Percentiles rank a stretch among this genome's conserved stretches.
phyloP scores from a whole-genome alignment of 64 coral and sea anemone genomes.

The Exaiptasia diaphana region DNA sequence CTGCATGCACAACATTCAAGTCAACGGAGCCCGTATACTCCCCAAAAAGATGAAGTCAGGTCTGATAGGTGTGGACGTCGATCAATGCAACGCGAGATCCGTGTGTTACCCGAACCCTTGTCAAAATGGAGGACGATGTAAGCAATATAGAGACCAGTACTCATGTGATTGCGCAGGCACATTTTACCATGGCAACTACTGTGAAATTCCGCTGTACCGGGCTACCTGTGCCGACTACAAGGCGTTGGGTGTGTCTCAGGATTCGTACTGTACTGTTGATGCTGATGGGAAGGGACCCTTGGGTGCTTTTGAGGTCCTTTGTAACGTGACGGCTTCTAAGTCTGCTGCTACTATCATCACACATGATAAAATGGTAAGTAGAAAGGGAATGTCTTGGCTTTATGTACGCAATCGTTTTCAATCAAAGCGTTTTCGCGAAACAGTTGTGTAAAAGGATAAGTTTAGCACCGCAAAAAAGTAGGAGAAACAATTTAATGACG shows the following conservation, averaged over 20 bases:
- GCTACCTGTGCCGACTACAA: constrained; percentile 81
- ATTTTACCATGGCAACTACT: constrained; percentile 56
- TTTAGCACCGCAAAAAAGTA: too few species aligned
- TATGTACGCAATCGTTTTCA: too few species aligned
- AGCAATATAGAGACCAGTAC: constrained; percentile 50
- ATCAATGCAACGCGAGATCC: constrained; percentile 43
- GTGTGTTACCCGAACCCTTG: constrained; percentile 82
- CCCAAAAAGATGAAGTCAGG: not conserved
- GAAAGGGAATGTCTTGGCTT: too few species aligned
- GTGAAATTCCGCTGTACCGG: constrained; percentile 68
- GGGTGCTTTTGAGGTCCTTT: constrained; percentile 39
- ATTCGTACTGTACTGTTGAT: constrained; percentile 77
- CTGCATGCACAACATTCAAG: constrained; percentile 50
- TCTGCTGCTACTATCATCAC: constrained; percentile 44
- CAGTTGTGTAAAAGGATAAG: too few species aligned
- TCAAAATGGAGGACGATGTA: constrained; percentile 43
- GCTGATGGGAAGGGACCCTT: constrained; percentile 71
- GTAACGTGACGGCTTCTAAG: constrained; percentile 69
- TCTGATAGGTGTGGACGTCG: constrained; percentile 5
- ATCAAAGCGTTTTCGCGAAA: too few species aligned
- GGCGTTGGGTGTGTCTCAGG: constrained; percentile 52
- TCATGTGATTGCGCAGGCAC: constrained; percentile 66
- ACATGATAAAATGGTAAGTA: constrained; percentile 46
- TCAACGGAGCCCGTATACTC: constrained; percentile 34
- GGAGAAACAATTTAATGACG: too few species aligned